A percentile compares a stretch with the other conserved stretches of the same genome.
phyloP scores from a whole-genome alignment of 2,113 vertebrate species.

The Gasterosteus nipponicus region DNA sequence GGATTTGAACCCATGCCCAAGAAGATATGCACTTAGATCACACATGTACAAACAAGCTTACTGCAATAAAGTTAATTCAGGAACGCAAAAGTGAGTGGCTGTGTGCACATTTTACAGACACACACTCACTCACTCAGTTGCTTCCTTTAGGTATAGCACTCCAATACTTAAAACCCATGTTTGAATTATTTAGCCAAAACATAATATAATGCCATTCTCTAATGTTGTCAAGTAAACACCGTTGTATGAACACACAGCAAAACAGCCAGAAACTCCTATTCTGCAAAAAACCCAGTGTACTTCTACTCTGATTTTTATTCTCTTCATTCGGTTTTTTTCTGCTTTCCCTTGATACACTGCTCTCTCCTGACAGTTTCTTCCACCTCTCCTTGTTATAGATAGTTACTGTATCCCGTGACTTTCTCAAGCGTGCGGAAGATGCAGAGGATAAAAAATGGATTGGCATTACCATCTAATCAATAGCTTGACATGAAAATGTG shows the following conservation, averaged over 20 bases:
- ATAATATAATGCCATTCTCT: constrained; percentile 35
- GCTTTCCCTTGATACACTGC: not conserved
- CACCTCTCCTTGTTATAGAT: not conserved
- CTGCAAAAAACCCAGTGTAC: constrained; percentile 4
- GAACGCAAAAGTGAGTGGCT: not conserved
- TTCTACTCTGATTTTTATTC: constrained; percentile 6
- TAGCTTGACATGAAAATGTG: constrained; percentile 57
- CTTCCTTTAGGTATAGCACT: constrained; percentile 15
- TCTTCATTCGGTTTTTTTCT: not conserved
- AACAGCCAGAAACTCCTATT: constrained; percentile 47
- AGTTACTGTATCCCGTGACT: not conserved
- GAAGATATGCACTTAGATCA: not conserved
- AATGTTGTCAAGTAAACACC: constrained; percentile 33
- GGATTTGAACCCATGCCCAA: not conserved
- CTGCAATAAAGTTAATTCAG: not conserved
- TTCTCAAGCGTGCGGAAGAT: constrained; percentile 34
- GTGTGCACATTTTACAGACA: not conserved
- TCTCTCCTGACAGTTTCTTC: constrained; percentile 12
- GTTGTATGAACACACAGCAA: constrained; percentile 10
- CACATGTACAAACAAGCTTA: not conserved
- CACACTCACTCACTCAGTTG: too few relatives aligned
- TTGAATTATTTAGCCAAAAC: constrained; percentile 56
- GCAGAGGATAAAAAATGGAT: constrained; percentile 55
- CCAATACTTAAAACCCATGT: constrained; percentile 42
- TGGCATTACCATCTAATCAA: constrained; percentile 61